phyloP scores from a whole-genome alignment of 2,888 invertebrate species.

The Phrixothrix hirtus region DNA sequence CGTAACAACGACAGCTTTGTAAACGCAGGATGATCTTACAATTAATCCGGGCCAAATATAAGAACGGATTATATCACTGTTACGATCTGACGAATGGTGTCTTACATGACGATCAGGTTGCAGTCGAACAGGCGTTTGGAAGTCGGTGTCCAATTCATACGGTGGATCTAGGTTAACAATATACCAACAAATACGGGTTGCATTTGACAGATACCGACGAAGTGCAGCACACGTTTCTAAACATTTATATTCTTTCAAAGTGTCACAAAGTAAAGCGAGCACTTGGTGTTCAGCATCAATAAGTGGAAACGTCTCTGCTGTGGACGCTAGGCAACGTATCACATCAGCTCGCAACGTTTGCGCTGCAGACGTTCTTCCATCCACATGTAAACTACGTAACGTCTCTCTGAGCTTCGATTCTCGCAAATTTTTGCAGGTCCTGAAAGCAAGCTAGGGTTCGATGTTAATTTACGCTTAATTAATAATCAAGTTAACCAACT shows the following conservation, averaged over 20 bases:
- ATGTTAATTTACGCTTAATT: slow-evolving; percentile 24
- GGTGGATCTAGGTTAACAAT: slow-evolving; percentile 75
- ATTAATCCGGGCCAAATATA: slow-evolving; percentile 88
- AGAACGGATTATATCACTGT: slow-evolving; percentile 74
- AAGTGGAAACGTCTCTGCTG: slow-evolving; percentile 71
- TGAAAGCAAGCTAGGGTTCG: slow-evolving; percentile 68
- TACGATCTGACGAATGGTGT: slow-evolving; percentile 75
- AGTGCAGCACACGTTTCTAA: slow-evolving; percentile 78
- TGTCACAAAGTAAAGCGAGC: slow-evolving; percentile 69
- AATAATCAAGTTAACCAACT: slow-evolving; percentile 54
- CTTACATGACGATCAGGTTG: slow-evolving; percentile 78
- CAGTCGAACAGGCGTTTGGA: slow-evolving; percentile 63
- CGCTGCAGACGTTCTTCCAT: slow-evolving; percentile 54
- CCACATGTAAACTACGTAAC: slow-evolving; percentile 57
- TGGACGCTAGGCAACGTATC: slow-evolving; percentile 60
- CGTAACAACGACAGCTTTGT: slow-evolving; percentile 85
- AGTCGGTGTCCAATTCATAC: slow-evolving; percentile 69
- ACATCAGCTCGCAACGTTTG: slow-evolving; percentile 42
- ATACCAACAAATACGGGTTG: slow-evolving; percentile 87
- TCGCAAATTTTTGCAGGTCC: slow-evolving; percentile 71
- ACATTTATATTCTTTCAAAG: slow-evolving; percentile 91
- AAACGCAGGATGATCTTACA: slow-evolving; percentile 76
- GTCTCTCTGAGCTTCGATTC: slow-evolving; percentile 75
- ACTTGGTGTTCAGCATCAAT: slow-evolving; percentile 71
- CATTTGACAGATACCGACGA: slow-evolving; percentile 77